Conservation (phyloP, 2,888 invertebrate genomes). For the Onthophagus sagittarius region DNA sequence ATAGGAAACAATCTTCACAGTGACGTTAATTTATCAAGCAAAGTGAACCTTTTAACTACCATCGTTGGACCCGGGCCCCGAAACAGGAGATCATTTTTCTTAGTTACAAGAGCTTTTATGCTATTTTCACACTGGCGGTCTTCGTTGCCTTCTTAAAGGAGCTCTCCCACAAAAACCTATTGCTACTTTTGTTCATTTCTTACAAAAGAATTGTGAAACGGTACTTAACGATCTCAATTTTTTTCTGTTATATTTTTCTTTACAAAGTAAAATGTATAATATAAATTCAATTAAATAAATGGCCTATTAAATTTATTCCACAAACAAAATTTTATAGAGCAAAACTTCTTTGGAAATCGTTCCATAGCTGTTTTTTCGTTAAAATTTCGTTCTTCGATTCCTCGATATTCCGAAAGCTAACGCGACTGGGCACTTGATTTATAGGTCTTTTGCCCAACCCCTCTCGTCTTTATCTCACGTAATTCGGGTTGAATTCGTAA, state of each 20-base stretch:
- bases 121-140: slow-evolving; percentile 11
- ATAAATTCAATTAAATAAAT: neutral
- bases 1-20: slow-evolving; percentile 17
- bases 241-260: neutral
- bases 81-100: slow-evolving; percentile 20
- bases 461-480: slow-evolving; percentile 10
- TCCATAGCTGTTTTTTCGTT: neutral
- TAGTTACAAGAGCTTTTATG: slow-evolving; percentile 21
- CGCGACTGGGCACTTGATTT: neutral
- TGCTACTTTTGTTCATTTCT: neutral
- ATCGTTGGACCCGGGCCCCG: neutral
- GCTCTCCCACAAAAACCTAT: neutral
- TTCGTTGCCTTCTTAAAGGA: neutral
- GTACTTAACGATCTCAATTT: neutral
- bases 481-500: slow-evolving; percentile 12
- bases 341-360: neutral
- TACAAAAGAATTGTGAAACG: neutral
- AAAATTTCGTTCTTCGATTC: neutral
- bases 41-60: slow-evolving; percentile 19
- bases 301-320: too few relatives aligned
- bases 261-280: neutral
- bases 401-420: neutral
- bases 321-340: neutral
- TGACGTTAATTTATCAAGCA: slow-evolving; percentile 22
- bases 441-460: neutral